Evolutionary conservation across 2,797 vertebrate genomes (phyloP), one percentile per base, ranked within the genome.

Genomic region (Clarias fuscus): DNA sequence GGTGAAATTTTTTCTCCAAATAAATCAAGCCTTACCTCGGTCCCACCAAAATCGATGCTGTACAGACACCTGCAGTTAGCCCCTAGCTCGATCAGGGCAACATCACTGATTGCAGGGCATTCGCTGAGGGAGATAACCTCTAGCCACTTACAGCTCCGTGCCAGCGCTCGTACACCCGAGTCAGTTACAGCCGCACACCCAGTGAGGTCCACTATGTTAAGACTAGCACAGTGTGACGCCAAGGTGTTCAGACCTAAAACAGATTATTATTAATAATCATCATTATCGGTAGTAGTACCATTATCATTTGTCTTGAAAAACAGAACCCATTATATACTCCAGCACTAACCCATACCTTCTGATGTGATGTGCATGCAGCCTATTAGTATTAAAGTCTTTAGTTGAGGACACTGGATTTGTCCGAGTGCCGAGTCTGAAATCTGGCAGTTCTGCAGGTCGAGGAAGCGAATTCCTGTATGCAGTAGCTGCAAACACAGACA

Each of bases 31-130:
- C 77, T 93, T 93, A 97, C 97, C 93, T 91, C 92, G 68, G 96
- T 97, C 80, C 94, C 94, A 81, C 96, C 96, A 85, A 97, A 95
- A 89, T 95, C 95, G 84, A 96, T 93, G 37, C 94, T 96, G 79
- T 96, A 95, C 86, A 97, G 92, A 90, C 92, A 92, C 8, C 87
- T 92, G 91, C 96, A 97, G 91, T 96, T 93, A 88, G 94, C 77
- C 43, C 95, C 96, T 17, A 97, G 90, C 0, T 96, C 96, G 75
- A 93, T 93, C 88, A 97, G 90, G 82, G 96, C 95, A 71, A 86
- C 86, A 76, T 97, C 96, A n/a, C 93, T 95, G 85, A 97, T 92
- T 17, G 91, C 90, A 7, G 91, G 91, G 89, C 97, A 97, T 91
- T 95, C 92, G 3, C 94, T 92, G 70, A 97, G 88, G 37, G 95